Evolutionary conservation across 2,113 vertebrate genomes (phyloP).

Genomic region (Mesoclemmys tuberculata): DNA sequence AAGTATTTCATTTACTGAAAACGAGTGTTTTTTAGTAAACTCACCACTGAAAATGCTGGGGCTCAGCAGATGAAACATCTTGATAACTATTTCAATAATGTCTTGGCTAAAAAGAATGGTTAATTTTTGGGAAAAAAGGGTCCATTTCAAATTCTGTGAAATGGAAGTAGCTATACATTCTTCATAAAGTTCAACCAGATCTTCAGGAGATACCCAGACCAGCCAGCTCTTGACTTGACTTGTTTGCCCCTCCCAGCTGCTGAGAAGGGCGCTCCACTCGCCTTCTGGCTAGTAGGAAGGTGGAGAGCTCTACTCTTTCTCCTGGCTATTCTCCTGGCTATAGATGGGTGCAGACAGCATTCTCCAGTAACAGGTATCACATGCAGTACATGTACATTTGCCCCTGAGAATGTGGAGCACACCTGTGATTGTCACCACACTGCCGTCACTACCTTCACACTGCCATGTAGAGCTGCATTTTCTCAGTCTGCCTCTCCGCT

Average conservation of each 20-base stretch:
- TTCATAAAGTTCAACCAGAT: neutral
- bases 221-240: neutral
- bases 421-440: slow-evolving; percentile 24
- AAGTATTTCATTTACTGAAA: neutral
- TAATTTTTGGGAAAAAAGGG: neutral
- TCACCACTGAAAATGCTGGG: neutral
- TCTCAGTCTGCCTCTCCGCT: slow-evolving; percentile 7
- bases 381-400: slow-evolving; percentile 26
- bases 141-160: neutral
- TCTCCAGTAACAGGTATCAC: slow-evolving; percentile 19
- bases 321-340: neutral
- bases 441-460: neutral
- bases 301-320: neutral
- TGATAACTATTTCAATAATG: neutral
- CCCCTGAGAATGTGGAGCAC: neutral
- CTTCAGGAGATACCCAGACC: neutral
- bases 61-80: neutral
- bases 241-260: neutral
- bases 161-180: neutral
- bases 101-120: neutral
- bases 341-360: neutral
- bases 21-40: neutral
- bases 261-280: neutral
- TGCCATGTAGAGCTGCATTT: slow-evolving; percentile 27
- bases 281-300: neutral